Percentiles rank a stretch among this genome's conserved stretches.
Conservation (phyloP, 1,140 invertebrate species). For the Geopemphigus sp. region DNA sequence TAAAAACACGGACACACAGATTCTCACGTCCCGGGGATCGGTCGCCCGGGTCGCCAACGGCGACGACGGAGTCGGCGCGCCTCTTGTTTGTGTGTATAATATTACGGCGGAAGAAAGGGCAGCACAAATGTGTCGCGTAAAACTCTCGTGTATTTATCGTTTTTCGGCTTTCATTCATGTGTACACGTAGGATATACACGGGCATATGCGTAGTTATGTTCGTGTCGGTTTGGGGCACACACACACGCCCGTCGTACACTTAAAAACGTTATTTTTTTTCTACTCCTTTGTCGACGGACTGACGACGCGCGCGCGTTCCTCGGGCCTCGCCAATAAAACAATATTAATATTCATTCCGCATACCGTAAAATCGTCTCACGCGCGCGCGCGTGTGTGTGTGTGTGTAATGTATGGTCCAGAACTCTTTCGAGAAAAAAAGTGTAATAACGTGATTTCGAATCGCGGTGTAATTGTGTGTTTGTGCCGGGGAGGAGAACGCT, state of each 20-base stretch:
- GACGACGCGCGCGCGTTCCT: neutral
- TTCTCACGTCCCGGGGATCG: neutral
- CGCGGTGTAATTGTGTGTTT: neutral
- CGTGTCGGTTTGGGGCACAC: neutral
- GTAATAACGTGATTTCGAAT: no score
- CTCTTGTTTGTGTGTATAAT: no score
- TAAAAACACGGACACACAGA: conserved; percentile 16
- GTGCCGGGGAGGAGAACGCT: neutral
- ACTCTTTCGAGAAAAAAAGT: neutral
- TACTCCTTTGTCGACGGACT: conserved; percentile 25
- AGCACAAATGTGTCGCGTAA: conserved; percentile 36
- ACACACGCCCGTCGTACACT: neutral
- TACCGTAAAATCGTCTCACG: no score
- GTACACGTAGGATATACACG: neutral
- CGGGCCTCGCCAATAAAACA: no score
- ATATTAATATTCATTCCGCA: no score
- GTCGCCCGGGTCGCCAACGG: neutral
- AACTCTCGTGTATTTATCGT: conserved; percentile 37
- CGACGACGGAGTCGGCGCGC: no score
- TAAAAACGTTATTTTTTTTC: conserved; percentile 17
- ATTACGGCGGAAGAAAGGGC: neutral
- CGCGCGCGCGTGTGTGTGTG: neutral
- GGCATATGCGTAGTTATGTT: neutral
- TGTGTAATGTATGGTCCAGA: neutral
- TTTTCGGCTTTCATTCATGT: conserved; percentile 35